A percentile compares a stretch with the other conserved stretches of the same genome.
These are phyloP conservation scores for Chaunax sp. DNA, from an alignment of 2,797 vertebrate species.

Conservation along the genomic window DNA sequence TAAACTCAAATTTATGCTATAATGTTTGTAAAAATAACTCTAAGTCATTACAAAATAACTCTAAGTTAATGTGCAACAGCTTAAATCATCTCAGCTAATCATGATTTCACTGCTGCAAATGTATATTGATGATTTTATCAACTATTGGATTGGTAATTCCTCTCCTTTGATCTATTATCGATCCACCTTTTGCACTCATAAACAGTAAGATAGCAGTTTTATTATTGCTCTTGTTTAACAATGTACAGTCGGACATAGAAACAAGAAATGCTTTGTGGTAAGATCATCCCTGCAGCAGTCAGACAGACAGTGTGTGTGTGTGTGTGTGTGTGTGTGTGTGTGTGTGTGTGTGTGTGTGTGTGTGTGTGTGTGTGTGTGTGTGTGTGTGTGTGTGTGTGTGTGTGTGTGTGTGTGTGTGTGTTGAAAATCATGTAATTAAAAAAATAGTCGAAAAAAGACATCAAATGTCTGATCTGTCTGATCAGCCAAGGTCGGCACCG, in stretches of 20 bases:
- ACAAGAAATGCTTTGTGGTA: background rate
- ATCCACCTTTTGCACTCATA: background rate
- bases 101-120: too few species aligned
- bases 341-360: too few species aligned
- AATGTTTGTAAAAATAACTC: too few species aligned
- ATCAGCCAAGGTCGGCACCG: conserved; percentile 45
- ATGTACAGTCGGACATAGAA: background rate
- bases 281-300: background rate
- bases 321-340: too few species aligned
- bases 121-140: background rate
- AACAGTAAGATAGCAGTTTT: background rate
- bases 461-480: conserved; percentile 15
- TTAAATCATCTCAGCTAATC: too few species aligned
- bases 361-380: too few species aligned
- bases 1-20: too few species aligned
- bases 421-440: too few species aligned
- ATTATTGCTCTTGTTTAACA: background rate
- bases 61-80: too few species aligned
- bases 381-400: too few species aligned
- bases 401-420: too few species aligned
- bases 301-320: background rate
- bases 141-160: background rate
- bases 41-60: too few species aligned
- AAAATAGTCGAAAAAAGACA: conserved; percentile 4
- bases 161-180: background rate